These are phyloP conservation scores for Rhinichthys osculus DNA, from an alignment of 2,797 vertebrate genomes.

Conservation along the genomic window DNA sequence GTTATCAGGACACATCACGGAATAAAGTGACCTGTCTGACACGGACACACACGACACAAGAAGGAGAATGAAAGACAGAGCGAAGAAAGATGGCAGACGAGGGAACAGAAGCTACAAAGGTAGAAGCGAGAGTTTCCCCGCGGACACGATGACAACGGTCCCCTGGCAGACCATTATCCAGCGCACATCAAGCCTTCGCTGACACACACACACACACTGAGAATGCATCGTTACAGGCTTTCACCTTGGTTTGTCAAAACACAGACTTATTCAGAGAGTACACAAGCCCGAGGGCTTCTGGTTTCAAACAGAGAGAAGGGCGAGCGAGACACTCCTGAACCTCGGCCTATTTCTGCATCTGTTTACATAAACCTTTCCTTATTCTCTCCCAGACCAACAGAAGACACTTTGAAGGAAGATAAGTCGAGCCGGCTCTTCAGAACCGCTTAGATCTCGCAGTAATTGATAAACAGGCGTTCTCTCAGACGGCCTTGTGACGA, in stretches of 20 bases:
- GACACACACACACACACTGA: slow-evolving; percentile 85
- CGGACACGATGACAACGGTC: slow-evolving; percentile 95
- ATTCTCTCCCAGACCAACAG: slow-evolving; percentile 76
- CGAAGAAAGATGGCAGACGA: slow-evolving; percentile 13
- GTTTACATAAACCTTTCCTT: slow-evolving; percentile 78
- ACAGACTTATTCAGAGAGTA: slow-evolving; percentile 18
- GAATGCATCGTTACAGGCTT: slow-evolving; percentile 62
- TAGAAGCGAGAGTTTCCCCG: slow-evolving; percentile 81
- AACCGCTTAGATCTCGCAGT: slow-evolving; percentile 50
- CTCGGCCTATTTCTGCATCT: slow-evolving; percentile 75
- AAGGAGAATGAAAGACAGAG: slow-evolving; percentile 74
- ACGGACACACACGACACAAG: slow-evolving; percentile 51
- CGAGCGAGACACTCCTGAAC: slow-evolving; percentile 72
- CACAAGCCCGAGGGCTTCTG: slow-evolving; percentile 4
- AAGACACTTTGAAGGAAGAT: slow-evolving; percentile 77
- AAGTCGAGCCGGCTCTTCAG: slow-evolving; percentile 69
- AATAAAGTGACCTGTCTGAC: slow-evolving; percentile 87
- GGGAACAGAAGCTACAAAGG: slow-evolving; percentile 89
- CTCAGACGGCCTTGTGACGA: slow-evolving; percentile 76
- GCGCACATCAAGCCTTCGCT: slow-evolving; percentile 94
- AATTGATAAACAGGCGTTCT: slow-evolving; percentile 82
- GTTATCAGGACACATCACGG: slow-evolving; percentile 85
- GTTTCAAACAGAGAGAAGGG: slow-evolving; percentile 6
- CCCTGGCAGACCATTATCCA: slow-evolving; percentile 99
- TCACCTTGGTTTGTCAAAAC: slow-evolving; percentile 48